Percentiles rank a stretch among this genome's conserved stretches.
Conservation (phyloP, 2,113 vertebrate species). For the Toxostoma redivivum region DNA sequence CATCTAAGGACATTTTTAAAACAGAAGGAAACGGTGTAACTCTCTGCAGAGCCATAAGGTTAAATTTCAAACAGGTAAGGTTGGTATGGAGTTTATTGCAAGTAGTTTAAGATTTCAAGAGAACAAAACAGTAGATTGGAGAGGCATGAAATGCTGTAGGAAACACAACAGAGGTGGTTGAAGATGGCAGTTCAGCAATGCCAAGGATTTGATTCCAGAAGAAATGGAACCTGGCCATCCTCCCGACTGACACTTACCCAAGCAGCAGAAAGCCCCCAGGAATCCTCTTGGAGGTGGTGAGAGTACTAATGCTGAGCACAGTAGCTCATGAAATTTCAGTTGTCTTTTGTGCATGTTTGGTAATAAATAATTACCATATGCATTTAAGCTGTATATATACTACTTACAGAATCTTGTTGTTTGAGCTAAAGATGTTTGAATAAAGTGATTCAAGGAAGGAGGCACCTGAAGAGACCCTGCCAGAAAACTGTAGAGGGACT, state of each 20-base stretch:
- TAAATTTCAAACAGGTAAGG: not conserved
- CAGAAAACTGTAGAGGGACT: not conserved
- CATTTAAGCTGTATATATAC: not conserved
- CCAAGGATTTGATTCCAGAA: not conserved
- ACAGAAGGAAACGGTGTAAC: not conserved
- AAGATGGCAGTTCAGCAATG: not conserved
- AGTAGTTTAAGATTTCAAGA: not conserved
- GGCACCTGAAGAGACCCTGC: not conserved
- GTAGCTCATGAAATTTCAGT: not conserved
- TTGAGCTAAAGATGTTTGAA: not conserved
- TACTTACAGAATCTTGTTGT: not conserved
- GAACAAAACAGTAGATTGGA: not conserved
- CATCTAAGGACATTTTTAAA: not conserved
- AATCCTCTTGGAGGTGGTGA: not conserved
- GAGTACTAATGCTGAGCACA: not conserved
- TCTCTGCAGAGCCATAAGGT: not conserved
- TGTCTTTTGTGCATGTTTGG: not conserved
- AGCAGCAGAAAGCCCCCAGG: not conserved
- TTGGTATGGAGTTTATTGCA: not conserved
- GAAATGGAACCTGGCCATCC: not conserved
- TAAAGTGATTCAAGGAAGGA: not conserved
- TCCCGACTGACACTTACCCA: not conserved
- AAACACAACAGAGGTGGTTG: not conserved
- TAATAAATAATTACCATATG: not conserved
- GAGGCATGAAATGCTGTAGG: not conserved